phyloP scores from a whole-genome alignment of 2,888 invertebrate species.

The Ormia ochracea region DNA sequence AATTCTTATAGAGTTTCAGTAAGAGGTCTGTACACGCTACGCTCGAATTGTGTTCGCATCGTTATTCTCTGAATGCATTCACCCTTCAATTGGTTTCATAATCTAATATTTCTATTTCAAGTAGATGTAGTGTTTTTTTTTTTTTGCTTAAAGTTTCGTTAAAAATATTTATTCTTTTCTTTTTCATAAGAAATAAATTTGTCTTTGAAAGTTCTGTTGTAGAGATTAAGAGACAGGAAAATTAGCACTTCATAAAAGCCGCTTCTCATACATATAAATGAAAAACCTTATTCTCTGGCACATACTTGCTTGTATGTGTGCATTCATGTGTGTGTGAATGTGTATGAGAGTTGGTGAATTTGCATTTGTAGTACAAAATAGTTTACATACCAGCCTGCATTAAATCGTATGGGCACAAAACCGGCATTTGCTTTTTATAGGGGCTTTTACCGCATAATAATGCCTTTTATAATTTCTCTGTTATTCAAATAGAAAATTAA shows the following conservation, averaged over 20 bases:
- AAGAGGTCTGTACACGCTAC: too few species aligned
- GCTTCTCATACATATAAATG: neutral
- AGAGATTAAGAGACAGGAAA: neutral
- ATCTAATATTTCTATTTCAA: too few species aligned
- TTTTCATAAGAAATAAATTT: neutral
- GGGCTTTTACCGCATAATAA: slow-evolving; percentile 57
- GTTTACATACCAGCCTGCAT: neutral
- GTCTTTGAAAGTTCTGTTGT: neutral
- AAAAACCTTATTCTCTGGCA: neutral
- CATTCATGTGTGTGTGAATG: too few species aligned
- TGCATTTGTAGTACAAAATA: too few species aligned
- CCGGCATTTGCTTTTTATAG: slow-evolving; percentile 15
- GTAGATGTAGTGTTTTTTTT: neutral
- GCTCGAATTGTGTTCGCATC: too few species aligned
- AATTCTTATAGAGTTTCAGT: too few species aligned
- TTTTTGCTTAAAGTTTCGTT: neutral
- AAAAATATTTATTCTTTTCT: neutral
- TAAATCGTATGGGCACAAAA: slow-evolving; percentile 11
- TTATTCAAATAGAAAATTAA: slow-evolving; percentile 41
- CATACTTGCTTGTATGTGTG: too few species aligned
- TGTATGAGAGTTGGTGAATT: too few species aligned
- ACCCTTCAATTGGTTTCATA: too few species aligned
- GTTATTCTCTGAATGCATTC: too few species aligned
- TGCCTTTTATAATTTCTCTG: slow-evolving; percentile 46
- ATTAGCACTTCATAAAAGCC: neutral